Percentiles rank a stretch among this genome's conserved stretches.
Evolutionary conservation across 2,797 vertebrate genomes (phyloP).

Genomic region (Spizella passerina): DNA sequence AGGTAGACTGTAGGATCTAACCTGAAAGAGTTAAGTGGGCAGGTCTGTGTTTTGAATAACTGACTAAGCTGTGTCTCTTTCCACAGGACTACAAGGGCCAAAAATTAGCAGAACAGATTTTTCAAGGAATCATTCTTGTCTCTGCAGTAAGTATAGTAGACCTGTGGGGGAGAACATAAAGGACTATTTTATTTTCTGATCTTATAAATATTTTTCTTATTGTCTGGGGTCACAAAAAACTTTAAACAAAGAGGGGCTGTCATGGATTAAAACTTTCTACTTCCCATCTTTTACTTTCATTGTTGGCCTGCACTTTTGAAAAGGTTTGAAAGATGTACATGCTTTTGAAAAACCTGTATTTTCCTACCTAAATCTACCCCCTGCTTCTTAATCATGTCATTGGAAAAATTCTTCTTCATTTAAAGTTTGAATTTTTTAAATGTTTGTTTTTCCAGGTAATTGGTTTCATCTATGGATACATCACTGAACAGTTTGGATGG

Average conservation of each 20-base stretch:
- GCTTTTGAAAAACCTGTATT: neutral
- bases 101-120: slow-evolving; percentile 97
- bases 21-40: neutral
- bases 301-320: neutral
- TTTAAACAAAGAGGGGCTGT: neutral
- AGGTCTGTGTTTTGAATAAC: neutral
- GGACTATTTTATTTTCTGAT: neutral
- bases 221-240: neutral
- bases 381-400: neutral
- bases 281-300: neutral
- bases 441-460: slow-evolving; percentile 79
- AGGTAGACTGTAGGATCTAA: neutral
- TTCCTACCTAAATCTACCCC: neutral
- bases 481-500: slow-evolving; percentile 95
- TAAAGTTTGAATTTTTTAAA: neutral
- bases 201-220: neutral
- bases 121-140: slow-evolving; percentile 94
- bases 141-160: slow-evolving; percentile 87
- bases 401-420: neutral
- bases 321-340: neutral
- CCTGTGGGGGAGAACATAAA: neutral
- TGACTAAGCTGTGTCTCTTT: neutral
- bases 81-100: slow-evolving; percentile 96
- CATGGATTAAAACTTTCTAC: neutral
- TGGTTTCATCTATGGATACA: slow-evolving; percentile 92